Conservation (phyloP, 2,888 invertebrate genomes). For the Stramonita haemastoma region DNA sequence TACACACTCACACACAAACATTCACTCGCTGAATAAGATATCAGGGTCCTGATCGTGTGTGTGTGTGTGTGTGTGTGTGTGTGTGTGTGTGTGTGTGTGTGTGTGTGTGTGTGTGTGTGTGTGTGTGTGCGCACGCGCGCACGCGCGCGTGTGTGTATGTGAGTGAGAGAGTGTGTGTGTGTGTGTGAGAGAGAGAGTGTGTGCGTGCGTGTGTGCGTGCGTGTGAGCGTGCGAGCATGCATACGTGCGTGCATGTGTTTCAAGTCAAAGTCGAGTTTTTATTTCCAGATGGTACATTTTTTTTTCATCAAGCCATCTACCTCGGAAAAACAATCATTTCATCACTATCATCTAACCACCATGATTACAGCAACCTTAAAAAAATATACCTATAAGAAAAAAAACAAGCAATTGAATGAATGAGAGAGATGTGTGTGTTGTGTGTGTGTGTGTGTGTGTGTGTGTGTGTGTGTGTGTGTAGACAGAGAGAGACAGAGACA, state of each 20-base stretch:
- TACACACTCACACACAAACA: neutral
- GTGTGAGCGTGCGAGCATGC: neutral
- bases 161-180: neutral
- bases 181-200: neutral
- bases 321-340: too few species aligned
- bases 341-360: too few species aligned
- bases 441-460: too few species aligned
- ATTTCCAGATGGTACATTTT: too few species aligned
- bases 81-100: conserved; percentile 27
- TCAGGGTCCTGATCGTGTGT: neutral
- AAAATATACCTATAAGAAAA: too few species aligned
- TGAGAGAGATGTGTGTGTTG: too few species aligned
- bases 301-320: too few species aligned
- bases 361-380: too few species aligned
- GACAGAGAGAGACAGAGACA: neutral
- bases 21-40: neutral
- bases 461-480: too few species aligned
- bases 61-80: neutral
- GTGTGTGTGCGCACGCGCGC: neutral
- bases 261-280: too few species aligned
- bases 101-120: conserved; percentile 2
- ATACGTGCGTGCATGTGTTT: too few species aligned
- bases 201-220: conserved; percentile 17
- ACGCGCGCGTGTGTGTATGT: neutral
- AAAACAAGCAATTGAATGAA: too few species aligned